Conservation (phyloP, 2,888 invertebrate genomes). For the Apantesis nais region DNA sequence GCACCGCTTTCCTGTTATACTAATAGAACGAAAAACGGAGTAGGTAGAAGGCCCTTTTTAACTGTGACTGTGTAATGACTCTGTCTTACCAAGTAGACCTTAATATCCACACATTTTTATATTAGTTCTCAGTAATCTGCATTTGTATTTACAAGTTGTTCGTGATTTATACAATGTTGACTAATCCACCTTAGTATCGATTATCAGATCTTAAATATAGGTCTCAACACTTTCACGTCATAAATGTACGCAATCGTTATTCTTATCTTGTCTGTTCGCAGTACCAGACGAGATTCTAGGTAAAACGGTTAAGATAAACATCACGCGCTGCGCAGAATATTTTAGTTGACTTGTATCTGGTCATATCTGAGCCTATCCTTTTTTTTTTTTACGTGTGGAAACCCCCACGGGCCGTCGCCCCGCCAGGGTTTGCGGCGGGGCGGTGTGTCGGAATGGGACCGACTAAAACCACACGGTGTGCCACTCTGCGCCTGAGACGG, state of each 20-base stretch:
- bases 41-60: neutral
- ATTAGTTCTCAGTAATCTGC: conserved; percentile 3
- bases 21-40: neutral
- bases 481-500: too few relatives aligned
- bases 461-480: too few relatives aligned
- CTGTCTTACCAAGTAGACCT: neutral
- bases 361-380: neutral
- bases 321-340: conserved; percentile 3
- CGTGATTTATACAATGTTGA: conserved; percentile 14
- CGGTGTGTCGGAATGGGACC: too few relatives aligned
- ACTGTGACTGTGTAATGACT: neutral
- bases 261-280: conserved; percentile 39
- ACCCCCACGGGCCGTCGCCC: too few relatives aligned
- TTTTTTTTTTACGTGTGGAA: too few relatives aligned
- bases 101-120: neutral
- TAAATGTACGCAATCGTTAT: conserved; percentile 32
- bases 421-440: too few relatives aligned
- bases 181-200: conserved; percentile 32
- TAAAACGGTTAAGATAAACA: conserved; percentile 42
- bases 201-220: conserved; percentile 46
- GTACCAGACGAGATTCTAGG: conserved; percentile 36
- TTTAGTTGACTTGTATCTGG: neutral
- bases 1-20: neutral
- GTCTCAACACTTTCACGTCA: conserved; percentile 32
- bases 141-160: conserved; percentile 1